These are phyloP conservation scores for Diaperis boleti DNA, from an alignment of 2,888 invertebrate species.

Conservation along the genomic window DNA sequence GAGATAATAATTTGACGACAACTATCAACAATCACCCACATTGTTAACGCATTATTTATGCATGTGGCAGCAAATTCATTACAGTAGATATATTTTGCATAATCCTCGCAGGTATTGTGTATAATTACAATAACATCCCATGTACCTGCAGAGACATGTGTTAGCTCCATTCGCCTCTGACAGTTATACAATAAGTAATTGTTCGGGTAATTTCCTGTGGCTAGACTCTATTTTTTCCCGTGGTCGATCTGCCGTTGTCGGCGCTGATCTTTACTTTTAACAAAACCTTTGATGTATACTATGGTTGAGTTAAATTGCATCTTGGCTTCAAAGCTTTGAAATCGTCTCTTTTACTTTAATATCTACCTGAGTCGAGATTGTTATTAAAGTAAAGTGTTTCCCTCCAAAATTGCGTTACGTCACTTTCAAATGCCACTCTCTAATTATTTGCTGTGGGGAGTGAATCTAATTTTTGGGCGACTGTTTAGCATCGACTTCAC, in stretches of 20 bases:
- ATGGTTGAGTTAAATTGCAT: conserved; percentile 9
- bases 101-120: too few relatives aligned
- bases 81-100: too few relatives aligned
- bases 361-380: conserved; percentile 6
- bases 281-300: conserved; percentile 3
- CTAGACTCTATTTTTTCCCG: background rate
- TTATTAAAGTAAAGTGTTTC: conserved; percentile 8
- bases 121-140: background rate
- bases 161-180: background rate
- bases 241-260: background rate
- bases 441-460: conserved; percentile 14
- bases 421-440: conserved; percentile 9
- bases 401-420: conserved; percentile 8
- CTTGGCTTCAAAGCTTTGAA: conserved; percentile 11
- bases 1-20: too few relatives aligned
- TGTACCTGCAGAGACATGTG: background rate
- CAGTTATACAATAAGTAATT: background rate
- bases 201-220: background rate
- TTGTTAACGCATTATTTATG: too few relatives aligned
- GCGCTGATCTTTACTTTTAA: background rate
- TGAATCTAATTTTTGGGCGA: conserved; percentile 12
- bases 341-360: conserved; percentile 1
- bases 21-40: too few relatives aligned
- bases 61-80: too few relatives aligned
- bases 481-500: background rate